Evolutionary conservation across 2,888 invertebrate species (phyloP).

Genomic region (Lacanobia wlatinum): DNA sequence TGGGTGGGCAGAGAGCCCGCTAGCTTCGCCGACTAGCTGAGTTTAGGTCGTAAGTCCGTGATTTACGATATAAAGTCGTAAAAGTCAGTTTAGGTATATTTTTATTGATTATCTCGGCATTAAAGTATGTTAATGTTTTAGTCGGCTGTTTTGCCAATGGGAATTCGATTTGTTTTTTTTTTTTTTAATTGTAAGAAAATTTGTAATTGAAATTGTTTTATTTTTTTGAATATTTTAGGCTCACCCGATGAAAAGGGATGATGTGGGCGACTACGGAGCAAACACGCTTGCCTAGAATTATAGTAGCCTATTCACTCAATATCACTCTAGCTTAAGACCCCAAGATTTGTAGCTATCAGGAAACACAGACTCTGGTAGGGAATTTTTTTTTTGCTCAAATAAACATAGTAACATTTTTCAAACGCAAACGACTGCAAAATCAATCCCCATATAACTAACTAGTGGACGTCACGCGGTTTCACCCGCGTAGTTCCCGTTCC

Average conservation of each 20-base stretch:
- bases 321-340: too few species aligned
- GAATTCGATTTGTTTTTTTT: not conserved
- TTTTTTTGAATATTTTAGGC: too few species aligned
- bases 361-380: too few species aligned
- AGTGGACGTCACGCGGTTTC: too few species aligned
- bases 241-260: too few species aligned
- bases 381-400: too few species aligned
- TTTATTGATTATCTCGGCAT: slow-evolving; percentile 30
- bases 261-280: too few species aligned
- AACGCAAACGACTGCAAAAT: slow-evolving; percentile 26
- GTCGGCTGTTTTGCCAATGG: not conserved
- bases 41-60: slow-evolving; percentile 58
- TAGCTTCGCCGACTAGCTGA: slow-evolving; percentile 73
- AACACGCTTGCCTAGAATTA: too few species aligned
- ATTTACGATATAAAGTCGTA: slow-evolving; percentile 60
- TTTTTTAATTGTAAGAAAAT: not conserved
- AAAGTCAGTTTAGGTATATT: slow-evolving; percentile 42
- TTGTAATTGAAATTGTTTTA: not conserved
- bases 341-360: too few species aligned
- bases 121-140: slow-evolving; percentile 7
- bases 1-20: slow-evolving; percentile 83
- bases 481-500: too few species aligned
- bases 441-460: slow-evolving; percentile 15
- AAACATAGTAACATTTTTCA: not conserved
- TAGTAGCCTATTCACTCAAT: too few species aligned